phyloP scores from a whole-genome alignment of 2,888 invertebrate genomes.

The Drosophila diplacantha region DNA sequence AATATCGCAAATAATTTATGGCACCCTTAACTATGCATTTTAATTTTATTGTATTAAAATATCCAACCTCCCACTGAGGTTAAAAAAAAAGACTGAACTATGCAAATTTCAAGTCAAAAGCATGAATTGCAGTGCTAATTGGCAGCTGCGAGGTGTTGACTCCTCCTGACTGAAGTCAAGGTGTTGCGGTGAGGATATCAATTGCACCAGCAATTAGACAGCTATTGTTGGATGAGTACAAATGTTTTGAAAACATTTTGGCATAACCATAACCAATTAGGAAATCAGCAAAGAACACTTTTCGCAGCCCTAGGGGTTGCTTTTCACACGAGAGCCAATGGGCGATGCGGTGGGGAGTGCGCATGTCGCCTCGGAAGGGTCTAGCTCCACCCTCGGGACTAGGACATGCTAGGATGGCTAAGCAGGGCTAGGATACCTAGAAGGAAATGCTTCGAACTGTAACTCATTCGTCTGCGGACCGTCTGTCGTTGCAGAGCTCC shows the following conservation, averaged over 20 bases:
- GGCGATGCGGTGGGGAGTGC: conserved; percentile 36
- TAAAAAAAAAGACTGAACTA: neutral
- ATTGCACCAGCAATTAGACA: conserved; percentile 29
- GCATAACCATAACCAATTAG: conserved; percentile 61
- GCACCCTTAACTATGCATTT: neutral
- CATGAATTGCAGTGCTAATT: conserved; percentile 54
- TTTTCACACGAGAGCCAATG: conserved; percentile 50
- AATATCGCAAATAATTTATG: neutral
- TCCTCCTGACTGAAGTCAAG: conserved; percentile 16
- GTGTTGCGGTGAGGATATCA: conserved; percentile 21
- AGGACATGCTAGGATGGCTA: conserved; percentile 5
- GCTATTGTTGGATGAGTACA: conserved; percentile 29
- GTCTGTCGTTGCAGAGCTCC: conserved; percentile 76
- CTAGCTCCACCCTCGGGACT: conserved; percentile 48
- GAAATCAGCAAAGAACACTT: conserved; percentile 24
- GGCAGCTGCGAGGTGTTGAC: conserved; percentile 46
- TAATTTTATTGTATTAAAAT: neutral
- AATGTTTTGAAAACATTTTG: conserved; percentile 29
- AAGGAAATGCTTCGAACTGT: conserved; percentile 6
- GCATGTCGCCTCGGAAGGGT: conserved; percentile 51
- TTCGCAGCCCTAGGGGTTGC: conserved; percentile 52
- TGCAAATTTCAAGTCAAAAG: conserved; percentile 40
- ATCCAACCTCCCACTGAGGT: conserved; percentile 2
- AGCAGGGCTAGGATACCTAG: conserved; percentile 15
- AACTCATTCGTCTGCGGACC: conserved; percentile 61